Evolutionary conservation across 2,113 vertebrate species (phyloP), one percentile per base, ranked within the genome.

Genomic region (Gadus macrocephalus): DNA sequence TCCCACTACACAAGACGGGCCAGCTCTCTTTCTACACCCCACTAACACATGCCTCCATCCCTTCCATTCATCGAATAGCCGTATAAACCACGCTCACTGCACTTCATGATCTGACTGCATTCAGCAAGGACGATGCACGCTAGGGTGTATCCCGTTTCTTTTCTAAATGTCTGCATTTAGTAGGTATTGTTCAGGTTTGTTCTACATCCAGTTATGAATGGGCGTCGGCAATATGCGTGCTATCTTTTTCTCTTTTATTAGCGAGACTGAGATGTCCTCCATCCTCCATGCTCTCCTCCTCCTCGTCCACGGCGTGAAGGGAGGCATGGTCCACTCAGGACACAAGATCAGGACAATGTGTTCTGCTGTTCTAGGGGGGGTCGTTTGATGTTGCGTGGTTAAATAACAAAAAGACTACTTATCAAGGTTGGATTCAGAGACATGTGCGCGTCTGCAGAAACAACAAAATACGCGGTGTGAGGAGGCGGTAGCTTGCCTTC

Each of bases 341-440:
- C 81, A 83, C 85, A 86, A 85, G 86, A 88, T 85, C 86, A 81
- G 87, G 87, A 89, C 87, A 80, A 88, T 90, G 84, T 77, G 80
- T 85, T 85, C 80, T 71, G 84, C 77, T 78, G 78, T 25, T 25
- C 25, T 25, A 25, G 25, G 25, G 78, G 81, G 79, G 73, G 80
- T 84, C 59, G 60, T 83, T 80, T 80, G 80, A 87, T 75, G 73
- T 85, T 73, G 77, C 73, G 71, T 81, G 74, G 81, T 87, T 79
- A 64, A 73, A 71, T 75, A 35, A 35, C 6, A 35, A 35, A 5
- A 68, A 72, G 79, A 81, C 60, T 62, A 70, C 68, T 62, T 74
- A 76, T 81, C 60, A 65, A 17, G 28, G 5, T 59, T 65, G 25
- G 63, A 11, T 68, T 73, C 27, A 67, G 66, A 72, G 71, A 67